phyloP scores from a whole-genome alignment of 2,888 invertebrate genomes.

The Drosophila mettleri region DNA sequence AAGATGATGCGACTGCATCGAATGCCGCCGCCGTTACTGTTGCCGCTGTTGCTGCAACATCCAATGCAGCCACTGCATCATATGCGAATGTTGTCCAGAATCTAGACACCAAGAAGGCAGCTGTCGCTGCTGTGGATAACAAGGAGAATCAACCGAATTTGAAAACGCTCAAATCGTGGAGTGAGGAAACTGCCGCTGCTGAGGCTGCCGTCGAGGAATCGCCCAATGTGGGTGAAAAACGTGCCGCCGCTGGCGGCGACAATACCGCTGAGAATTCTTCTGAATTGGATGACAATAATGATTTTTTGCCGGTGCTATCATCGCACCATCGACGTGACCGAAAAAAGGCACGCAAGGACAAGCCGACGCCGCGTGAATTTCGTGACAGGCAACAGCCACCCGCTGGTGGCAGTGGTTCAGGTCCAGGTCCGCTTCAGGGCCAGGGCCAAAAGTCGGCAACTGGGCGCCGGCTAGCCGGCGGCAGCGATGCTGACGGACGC shows the following conservation, averaged over 20 bases:
- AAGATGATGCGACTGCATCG: slow-evolving; percentile 79
- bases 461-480: slow-evolving; percentile 34
- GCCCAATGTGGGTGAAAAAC: slow-evolving; percentile 84
- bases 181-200: slow-evolving; percentile 82
- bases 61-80: slow-evolving; percentile 85
- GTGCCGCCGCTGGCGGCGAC: slow-evolving; percentile 80
- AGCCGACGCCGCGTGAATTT: slow-evolving; percentile 71
- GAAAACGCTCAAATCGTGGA: slow-evolving; percentile 83
- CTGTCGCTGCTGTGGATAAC: slow-evolving; percentile 51
- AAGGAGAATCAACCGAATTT: slow-evolving; percentile 83
- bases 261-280: slow-evolving; percentile 83
- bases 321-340: slow-evolving; percentile 85
- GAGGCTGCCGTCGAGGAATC: slow-evolving; percentile 64
- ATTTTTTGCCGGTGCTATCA: slow-evolving; percentile 84
- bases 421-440: slow-evolving; percentile 41
- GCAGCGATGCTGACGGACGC: slow-evolving; percentile 58
- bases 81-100: slow-evolving; percentile 89
- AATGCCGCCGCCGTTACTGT: slow-evolving; percentile 53
- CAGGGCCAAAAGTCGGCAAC: slow-evolving; percentile 38
- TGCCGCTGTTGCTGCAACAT: slow-evolving; percentile 84
- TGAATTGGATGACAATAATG: slow-evolving; percentile 84
- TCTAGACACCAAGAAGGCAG: slow-evolving; percentile 73
- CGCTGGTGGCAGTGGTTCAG: slow-evolving; percentile 59
- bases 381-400: slow-evolving; percentile 48
- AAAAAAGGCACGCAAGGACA: slow-evolving; percentile 84